These are phyloP conservation scores for Sicus ferrugineus DNA, from an alignment of 2,888 invertebrate species.

Conservation along the genomic window DNA sequence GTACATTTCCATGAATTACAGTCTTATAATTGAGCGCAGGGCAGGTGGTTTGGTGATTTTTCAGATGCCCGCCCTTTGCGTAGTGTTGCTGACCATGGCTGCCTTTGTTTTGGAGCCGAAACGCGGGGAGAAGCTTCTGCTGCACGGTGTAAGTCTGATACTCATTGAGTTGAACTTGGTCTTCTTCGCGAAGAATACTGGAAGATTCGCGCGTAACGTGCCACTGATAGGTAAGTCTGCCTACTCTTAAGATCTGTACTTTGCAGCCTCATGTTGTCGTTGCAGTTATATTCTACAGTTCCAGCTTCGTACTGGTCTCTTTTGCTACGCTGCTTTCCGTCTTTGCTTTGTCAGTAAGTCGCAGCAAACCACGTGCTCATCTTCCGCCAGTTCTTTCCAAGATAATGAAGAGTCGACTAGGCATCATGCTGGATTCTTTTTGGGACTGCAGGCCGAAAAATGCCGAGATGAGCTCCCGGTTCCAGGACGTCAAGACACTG, in stretches of 20 bases:
- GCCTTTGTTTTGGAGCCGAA: conserved; percentile 71
- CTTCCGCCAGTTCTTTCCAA: conserved; percentile 41
- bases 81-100: conserved; percentile 68
- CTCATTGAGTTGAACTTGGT: conserved; percentile 69
- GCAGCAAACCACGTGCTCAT: conserved; percentile 41
- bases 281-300: conserved; percentile 68
- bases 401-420: conserved; percentile 42
- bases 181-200: conserved; percentile 68
- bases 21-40: conserved; percentile 66
- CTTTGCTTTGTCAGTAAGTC: conserved; percentile 59
- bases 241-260: not conserved
- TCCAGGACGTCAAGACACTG: conserved; percentile 46
- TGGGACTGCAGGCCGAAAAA: too few species aligned
- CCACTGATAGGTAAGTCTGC: conserved; percentile 63
- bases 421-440: conserved; percentile 29
- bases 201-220: conserved; percentile 58
- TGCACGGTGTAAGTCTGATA: conserved; percentile 68
- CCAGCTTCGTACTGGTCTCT: conserved; percentile 66
- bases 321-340: conserved; percentile 66
- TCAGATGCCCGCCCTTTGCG: conserved; percentile 68
- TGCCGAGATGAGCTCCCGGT: conserved; percentile 40
- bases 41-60: conserved; percentile 69
- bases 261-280: conserved; percentile 37
- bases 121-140: conserved; percentile 69
- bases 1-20: conserved; percentile 67